These are phyloP conservation scores for Stomatorhinus walkeri DNA, from an alignment of 2,797 vertebrate genomes.

Conservation along the genomic window DNA sequence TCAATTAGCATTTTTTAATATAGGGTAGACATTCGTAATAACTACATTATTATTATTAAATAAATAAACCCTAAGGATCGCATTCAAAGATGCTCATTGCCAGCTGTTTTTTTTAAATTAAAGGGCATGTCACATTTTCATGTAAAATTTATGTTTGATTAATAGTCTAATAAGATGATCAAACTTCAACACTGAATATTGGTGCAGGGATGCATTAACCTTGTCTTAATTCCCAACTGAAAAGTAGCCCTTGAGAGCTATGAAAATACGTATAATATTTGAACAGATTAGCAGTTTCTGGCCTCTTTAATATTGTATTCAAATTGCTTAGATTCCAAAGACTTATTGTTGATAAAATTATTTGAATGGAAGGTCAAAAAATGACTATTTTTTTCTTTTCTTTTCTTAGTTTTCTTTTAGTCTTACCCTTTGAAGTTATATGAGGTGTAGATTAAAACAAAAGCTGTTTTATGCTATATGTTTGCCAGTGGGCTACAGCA, in stretches of 20 bases:
- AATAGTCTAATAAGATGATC: conserved; percentile 30
- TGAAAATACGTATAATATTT: conserved; percentile 19
- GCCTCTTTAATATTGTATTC: conserved; percentile 15
- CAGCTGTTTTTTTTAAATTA: conserved; percentile 18
- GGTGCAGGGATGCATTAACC: conserved; percentile 15
- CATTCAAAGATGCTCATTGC: not conserved
- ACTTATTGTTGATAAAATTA: conserved; percentile 5
- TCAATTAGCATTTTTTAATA: not conserved
- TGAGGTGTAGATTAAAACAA: not conserved
- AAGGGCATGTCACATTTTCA: conserved; percentile 31
- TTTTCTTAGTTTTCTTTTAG: not conserved
- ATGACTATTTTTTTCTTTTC: not conserved
- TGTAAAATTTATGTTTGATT: conserved; percentile 39
- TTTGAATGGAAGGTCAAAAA: conserved; percentile 23
- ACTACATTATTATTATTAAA: conserved; percentile 38
- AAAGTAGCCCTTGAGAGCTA: conserved; percentile 13
- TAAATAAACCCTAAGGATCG: conserved; percentile 32
- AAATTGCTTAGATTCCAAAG: conserved; percentile 18
- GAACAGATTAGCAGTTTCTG: conserved; percentile 16
- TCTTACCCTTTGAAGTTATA: not conserved
- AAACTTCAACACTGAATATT: conserved; percentile 22
- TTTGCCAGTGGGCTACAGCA: not conserved
- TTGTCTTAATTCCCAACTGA: conserved; percentile 33
- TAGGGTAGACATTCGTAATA: conserved; percentile 21
- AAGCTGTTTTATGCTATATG: not conserved